These are phyloP conservation scores for Apis cerana DNA, from an alignment of 1,140 invertebrate genomes.

Conservation along the genomic window DNA sequence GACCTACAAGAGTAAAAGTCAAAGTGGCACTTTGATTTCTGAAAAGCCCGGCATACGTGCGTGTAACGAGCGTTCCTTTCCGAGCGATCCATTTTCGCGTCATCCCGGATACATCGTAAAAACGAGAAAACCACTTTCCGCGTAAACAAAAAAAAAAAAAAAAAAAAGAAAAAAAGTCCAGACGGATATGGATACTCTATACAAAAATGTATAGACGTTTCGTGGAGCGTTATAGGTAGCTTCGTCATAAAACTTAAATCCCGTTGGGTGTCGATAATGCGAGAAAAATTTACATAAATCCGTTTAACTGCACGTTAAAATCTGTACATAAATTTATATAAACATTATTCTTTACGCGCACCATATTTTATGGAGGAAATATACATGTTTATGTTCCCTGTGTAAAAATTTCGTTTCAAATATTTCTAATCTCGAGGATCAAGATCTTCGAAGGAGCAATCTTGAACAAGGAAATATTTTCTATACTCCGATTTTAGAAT, in stretches of 20 bases:
- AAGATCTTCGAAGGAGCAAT: not conserved
- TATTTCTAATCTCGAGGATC: not conserved
- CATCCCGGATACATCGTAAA: slow-evolving; percentile 12
- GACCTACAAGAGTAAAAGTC: not conserved
- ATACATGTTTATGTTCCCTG: not conserved
- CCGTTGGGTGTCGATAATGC: not conserved
- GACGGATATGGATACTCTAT: slow-evolving; percentile 21
- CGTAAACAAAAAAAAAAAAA: slow-evolving; percentile 14
- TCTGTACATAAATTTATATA: not conserved
- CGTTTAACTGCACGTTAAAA: not conserved
- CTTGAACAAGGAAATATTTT: not conserved
- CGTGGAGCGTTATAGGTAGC: not conserved
- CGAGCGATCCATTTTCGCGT: slow-evolving; percentile 33
- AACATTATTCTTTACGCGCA: too few relatives aligned
- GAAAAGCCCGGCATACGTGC: not conserved
- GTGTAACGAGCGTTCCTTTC: slow-evolving; percentile 25
- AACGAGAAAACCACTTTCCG: slow-evolving; percentile 27
- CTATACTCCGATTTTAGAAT: too few relatives aligned
- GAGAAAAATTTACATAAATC: not conserved
- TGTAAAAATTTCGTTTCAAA: not conserved
- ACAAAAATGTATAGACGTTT: not conserved
- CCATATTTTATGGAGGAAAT: not conserved
- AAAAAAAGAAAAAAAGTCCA: slow-evolving; percentile 8
- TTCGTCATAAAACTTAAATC: not conserved
- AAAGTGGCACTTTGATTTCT: slow-evolving; percentile 22